phyloP scores from a whole-genome alignment of 2,797 vertebrate species.

The Alca torda region DNA sequence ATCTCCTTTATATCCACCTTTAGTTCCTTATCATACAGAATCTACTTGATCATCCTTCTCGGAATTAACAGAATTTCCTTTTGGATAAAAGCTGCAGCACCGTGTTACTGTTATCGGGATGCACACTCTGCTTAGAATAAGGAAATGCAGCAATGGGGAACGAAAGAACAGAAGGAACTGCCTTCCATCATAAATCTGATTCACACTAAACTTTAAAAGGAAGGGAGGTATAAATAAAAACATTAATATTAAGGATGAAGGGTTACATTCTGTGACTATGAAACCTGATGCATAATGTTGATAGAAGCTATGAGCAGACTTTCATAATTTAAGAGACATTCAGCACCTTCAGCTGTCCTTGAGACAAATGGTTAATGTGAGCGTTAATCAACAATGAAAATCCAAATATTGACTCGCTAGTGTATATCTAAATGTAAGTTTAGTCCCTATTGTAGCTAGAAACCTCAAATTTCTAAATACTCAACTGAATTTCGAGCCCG shows the following conservation, averaged over 20 bases:
- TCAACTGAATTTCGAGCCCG: not conserved
- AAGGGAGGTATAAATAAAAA: not conserved
- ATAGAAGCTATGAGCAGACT: not conserved
- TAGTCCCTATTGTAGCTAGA: not conserved
- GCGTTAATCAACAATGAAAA: not conserved
- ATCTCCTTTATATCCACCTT: not conserved
- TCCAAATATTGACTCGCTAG: not conserved
- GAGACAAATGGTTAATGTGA: not conserved
- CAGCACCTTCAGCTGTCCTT: not conserved
- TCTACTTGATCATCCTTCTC: not conserved
- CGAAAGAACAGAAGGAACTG: not conserved
- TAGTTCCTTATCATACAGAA: not conserved
- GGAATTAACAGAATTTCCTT: not conserved
- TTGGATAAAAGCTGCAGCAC: not conserved
- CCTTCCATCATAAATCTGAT: not conserved
- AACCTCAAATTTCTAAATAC: not conserved
- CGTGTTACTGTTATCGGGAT: not conserved
- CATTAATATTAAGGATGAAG: not conserved
- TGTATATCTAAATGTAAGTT: not conserved
- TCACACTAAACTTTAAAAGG: not conserved
- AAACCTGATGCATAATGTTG: not conserved
- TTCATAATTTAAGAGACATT: not conserved
- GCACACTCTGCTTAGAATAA: not conserved
- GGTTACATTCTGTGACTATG: not conserved
- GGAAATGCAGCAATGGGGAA: not conserved